Conservation (phyloP, 2,797 vertebrate genomes). For the Amazona ochrocephala region DNA sequence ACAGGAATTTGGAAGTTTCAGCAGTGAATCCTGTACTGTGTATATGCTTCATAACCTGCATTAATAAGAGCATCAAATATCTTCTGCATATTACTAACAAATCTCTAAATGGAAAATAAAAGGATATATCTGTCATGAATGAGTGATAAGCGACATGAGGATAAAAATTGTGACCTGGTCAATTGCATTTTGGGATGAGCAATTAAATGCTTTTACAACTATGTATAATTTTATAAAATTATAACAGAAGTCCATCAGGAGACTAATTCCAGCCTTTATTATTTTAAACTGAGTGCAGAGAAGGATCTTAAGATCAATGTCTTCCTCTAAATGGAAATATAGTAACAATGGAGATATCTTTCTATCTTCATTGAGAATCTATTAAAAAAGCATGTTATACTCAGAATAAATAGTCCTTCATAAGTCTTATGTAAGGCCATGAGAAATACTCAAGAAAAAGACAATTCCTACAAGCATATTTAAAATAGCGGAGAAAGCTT, state of each 20-base stretch:
- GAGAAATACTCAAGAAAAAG: background rate
- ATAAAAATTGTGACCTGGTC: background rate
- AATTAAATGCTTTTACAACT: background rate
- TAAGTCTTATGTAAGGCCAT: background rate
- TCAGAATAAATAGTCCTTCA: background rate
- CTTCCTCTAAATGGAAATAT: background rate
- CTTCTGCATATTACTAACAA: background rate
- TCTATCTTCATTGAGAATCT: background rate
- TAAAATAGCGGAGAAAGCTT: background rate
- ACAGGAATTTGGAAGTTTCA: background rate
- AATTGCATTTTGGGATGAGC: background rate
- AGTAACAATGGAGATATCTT: background rate
- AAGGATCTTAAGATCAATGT: background rate
- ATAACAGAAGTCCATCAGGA: background rate
- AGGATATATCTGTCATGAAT: background rate
- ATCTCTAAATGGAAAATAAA: background rate
- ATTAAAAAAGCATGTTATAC: background rate
- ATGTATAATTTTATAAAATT: background rate
- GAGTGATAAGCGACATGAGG: background rate
- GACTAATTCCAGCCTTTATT: background rate
- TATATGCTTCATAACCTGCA: background rate
- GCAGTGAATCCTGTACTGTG: background rate
- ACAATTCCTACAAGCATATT: background rate
- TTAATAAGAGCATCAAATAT: background rate
- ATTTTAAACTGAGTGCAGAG: background rate